These are phyloP conservation scores for Paracyclopina nana DNA, from an alignment of 1,140 invertebrate species.

Conservation along the genomic window DNA sequence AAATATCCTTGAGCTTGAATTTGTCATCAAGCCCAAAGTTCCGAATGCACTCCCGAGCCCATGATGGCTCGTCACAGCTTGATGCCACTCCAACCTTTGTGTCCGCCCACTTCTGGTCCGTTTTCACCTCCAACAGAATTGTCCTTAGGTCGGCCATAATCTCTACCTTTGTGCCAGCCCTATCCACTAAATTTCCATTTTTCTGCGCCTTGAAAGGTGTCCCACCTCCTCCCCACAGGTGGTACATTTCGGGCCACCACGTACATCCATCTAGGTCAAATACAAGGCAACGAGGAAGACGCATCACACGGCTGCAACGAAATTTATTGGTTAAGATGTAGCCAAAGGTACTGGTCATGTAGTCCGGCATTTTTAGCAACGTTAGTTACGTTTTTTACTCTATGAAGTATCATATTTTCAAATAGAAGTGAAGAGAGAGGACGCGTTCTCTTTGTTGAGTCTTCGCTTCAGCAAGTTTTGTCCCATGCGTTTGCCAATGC, in stretches of 20 bases:
- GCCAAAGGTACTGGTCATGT: too few relatives aligned
- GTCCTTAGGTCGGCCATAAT: constrained; percentile 2
- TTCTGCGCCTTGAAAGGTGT: constrained; percentile 5
- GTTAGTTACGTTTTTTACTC: too few relatives aligned
- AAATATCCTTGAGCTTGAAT: constrained; percentile 1
- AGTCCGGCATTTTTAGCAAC: too few relatives aligned
- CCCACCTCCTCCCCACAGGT: constrained; percentile 10
- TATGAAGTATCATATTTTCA: too few relatives aligned
- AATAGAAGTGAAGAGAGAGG: too few relatives aligned
- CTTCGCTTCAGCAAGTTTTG: too few relatives aligned
- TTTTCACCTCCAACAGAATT: constrained; percentile 11
- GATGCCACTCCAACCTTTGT: not conserved
- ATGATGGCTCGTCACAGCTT: constrained; percentile 3
- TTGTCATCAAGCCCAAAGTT: constrained; percentile 6
- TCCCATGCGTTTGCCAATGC: too few relatives aligned
- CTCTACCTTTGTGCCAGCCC: not conserved
- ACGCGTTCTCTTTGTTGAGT: too few relatives aligned
- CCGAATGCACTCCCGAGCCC: not conserved
- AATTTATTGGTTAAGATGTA: too few relatives aligned
- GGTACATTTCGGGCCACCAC: constrained; percentile 13
- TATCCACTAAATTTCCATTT: constrained; percentile 5
- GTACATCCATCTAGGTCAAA: constrained; percentile 14
- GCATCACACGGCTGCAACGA: too few relatives aligned
- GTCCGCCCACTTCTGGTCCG: constrained; percentile 1
- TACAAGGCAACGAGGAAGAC: not conserved